Base-by-base conservation (phyloP, 2,888 invertebrate genomes). In the Ecliptopera silaceata region DNA sequence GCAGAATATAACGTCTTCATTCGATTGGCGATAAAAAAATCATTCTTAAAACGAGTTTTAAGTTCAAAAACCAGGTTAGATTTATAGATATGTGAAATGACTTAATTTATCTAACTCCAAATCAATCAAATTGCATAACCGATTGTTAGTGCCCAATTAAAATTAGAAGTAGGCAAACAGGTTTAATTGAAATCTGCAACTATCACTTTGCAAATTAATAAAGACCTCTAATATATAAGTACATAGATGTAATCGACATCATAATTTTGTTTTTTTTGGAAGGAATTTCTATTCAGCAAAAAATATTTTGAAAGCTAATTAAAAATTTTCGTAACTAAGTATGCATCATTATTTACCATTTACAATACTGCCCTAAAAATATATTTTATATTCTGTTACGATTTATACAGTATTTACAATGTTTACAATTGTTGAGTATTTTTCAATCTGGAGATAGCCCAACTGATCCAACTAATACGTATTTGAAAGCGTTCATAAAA, bases 151-250 rank as follows among this genome's bases (percentile, higher is more conserved):
- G 29, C 4, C 45, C 34, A 56, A 46, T 49, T 56, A 32, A 20
- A 13, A 36, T 15, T 8, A 36, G 36, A 34, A 36, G 36, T 15
- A 15, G 15, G 22, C 17, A 22, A 20, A 55, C 38, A 29, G 44
- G 44, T 45, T 52, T 39, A 17, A 15, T 52, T 43, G 34, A 34
- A 43, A 43, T 26, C 32, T 42, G 50, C 50, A 50, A 50, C 13
- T 34, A 43, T 50, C 43, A 49, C 41, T 43, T 34, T 34, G 42
- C 34, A 22, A 50, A 53, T 53, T 31, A 31, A 15, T 45, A 8
- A 39, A 8, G 32, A n/a, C 12, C 22, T 41, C 38, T 11, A 31
- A 2, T 8, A 26, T 6, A 22, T 22, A 22, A 6, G 26, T 26
- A 26, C 8, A 26, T n/a, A n/a, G n/a, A n/a, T n/a, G n/a, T n/a